Evolutionary conservation across 2,797 vertebrate genomes (phyloP).

Genomic region (Yasuhikotakia modesta): DNA sequence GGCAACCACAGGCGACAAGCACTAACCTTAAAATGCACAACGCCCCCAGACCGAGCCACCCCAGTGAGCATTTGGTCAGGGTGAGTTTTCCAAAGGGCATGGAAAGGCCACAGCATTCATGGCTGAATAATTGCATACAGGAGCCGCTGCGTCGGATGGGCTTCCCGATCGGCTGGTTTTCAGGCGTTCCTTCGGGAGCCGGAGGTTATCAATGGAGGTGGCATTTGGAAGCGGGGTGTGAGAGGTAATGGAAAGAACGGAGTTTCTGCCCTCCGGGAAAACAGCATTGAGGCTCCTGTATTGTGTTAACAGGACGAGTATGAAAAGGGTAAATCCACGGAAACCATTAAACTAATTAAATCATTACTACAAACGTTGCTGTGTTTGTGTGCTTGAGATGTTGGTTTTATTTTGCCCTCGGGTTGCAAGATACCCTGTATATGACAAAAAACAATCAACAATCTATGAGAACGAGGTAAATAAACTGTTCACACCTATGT

Average conservation of each 20-base stretch:
- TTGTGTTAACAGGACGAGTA: constrained; percentile 40
- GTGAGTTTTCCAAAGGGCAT: constrained; percentile 48
- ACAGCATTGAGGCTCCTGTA: constrained; percentile 25
- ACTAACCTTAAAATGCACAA: constrained; percentile 52
- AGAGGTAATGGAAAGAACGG: constrained; percentile 43
- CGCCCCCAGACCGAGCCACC: constrained; percentile 25
- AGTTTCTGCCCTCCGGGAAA: constrained; percentile 22
- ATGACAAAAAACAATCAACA: constrained; percentile 46
- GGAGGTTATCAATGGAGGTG: constrained; percentile 45
- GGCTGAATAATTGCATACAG: constrained; percentile 50
- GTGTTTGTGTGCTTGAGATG: neutral
- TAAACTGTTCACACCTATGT: neutral
- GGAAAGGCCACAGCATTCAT: constrained; percentile 52
- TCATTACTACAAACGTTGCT: constrained; percentile 28
- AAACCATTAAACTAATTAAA: constrained; percentile 43
- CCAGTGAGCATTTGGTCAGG: constrained; percentile 35
- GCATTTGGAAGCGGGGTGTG: constrained; percentile 38
- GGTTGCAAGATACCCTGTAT: constrained; percentile 49
- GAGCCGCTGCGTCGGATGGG: constrained; percentile 29
- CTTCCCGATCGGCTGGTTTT: constrained; percentile 46
- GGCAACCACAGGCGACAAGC: constrained; percentile 63
- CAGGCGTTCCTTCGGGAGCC: constrained; percentile 35
- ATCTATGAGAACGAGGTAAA: constrained; percentile 36
- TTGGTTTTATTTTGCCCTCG: constrained; percentile 50
- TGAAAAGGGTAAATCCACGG: constrained; percentile 43